A percentile compares a stretch with the other conserved stretches of the same genome.
These are phyloP conservation scores for Andricus grossulariae DNA, from an alignment of 1,140 invertebrate species.

Conservation along the genomic window DNA sequence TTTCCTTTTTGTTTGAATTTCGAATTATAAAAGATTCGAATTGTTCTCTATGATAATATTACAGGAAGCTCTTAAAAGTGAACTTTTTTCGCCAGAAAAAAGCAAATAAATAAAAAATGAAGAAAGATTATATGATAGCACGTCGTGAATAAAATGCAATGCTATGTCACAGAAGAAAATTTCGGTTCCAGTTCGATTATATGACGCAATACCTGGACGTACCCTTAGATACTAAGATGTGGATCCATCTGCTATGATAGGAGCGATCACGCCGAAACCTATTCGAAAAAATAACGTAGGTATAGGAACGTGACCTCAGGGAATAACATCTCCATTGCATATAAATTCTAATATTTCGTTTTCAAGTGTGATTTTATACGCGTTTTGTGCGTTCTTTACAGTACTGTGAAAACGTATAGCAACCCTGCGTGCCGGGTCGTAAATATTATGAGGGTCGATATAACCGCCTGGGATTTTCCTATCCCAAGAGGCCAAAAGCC, in stretches of 20 bases:
- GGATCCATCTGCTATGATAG: background rate
- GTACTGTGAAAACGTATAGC: slow-evolving; percentile 53
- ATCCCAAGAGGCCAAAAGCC: slow-evolving; percentile 55
- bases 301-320: slow-evolving; percentile 48
- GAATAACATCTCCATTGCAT: slow-evolving; percentile 53
- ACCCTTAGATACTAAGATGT: background rate
- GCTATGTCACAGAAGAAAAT: too few relatives aligned
- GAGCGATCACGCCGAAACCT: slow-evolving; percentile 21
- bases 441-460: slow-evolving; percentile 73
- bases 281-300: slow-evolving; percentile 32
- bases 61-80: too few relatives aligned
- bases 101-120: too few relatives aligned
- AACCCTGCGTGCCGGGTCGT: slow-evolving; percentile 58
- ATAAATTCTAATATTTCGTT: slow-evolving; percentile 68
- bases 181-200: too few relatives aligned
- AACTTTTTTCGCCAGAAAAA: too few relatives aligned
- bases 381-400: slow-evolving; percentile 65
- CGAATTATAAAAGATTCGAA: too few relatives aligned
- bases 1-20: too few relatives aligned
- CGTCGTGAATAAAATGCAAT: too few relatives aligned
- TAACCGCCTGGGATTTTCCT: slow-evolving; percentile 70
- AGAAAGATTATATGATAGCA: too few relatives aligned
- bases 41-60: too few relatives aligned
- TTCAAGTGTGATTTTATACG: slow-evolving; percentile 71
- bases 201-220: background rate